Evolutionary conservation across 2,888 invertebrate species (phyloP).

Genomic region (Cantharis rustica): DNA sequence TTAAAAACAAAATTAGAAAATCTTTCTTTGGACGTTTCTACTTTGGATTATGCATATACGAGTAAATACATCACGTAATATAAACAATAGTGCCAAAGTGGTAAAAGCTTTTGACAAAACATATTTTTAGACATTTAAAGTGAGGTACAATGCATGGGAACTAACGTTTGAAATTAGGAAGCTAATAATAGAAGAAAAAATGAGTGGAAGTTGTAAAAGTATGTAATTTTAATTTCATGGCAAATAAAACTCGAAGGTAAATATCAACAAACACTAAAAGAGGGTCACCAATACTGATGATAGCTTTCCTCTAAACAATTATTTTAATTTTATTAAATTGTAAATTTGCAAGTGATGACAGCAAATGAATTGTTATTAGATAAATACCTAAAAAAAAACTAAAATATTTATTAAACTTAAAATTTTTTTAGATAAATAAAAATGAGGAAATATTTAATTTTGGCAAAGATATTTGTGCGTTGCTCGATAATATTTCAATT

Average conservation of each 20-base stretch:
- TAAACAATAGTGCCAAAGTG: not conserved
- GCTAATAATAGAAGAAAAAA: not conserved
- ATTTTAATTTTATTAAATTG: no score
- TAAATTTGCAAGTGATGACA: no score
- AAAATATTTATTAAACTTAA: not conserved
- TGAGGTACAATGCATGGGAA: not conserved
- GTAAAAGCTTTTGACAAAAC: not conserved
- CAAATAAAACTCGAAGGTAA: not conserved
- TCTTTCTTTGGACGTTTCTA: not conserved
- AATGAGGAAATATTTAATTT: not conserved
- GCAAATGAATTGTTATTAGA: no score
- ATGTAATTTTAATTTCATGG: not conserved
- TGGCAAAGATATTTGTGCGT: not conserved
- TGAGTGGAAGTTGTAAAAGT: not conserved
- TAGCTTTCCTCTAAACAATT: no score
- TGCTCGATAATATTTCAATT: not conserved
- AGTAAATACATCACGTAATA: not conserved
- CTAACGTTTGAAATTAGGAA: not conserved
- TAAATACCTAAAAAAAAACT: no score
- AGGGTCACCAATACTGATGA: not conserved
- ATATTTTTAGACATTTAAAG: not conserved
- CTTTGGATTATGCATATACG: not conserved
- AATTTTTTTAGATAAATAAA: not conserved
- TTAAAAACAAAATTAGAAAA: not conserved
- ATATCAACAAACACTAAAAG: not conserved